Percentiles rank a stretch among this genome's conserved stretches.
These are phyloP conservation scores for Dynastes hyllus DNA, from an alignment of 2,888 invertebrate species.

Conservation along the genomic window DNA sequence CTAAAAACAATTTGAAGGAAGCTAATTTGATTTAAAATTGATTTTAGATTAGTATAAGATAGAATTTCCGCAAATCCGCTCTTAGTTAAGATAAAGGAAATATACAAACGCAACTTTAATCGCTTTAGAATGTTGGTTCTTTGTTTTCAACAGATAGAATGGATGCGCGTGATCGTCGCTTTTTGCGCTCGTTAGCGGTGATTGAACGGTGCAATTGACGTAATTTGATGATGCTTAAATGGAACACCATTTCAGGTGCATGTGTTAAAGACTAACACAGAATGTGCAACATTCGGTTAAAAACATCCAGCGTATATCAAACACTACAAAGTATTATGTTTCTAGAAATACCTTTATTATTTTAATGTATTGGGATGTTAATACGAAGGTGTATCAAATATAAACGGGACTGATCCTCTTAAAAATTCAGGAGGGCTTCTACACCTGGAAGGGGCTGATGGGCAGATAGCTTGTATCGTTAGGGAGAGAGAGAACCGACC, in stretches of 20 bases:
- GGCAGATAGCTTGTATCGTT: too few species aligned
- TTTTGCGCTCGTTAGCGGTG: not conserved
- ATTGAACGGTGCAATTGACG: slow-evolving; percentile 9
- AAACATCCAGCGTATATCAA: too few species aligned
- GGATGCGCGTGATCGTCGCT: not conserved
- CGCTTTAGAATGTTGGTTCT: slow-evolving; percentile 16
- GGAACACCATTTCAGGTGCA: not conserved
- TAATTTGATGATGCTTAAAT: not conserved
- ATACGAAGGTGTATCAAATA: too few species aligned
- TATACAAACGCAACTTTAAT: slow-evolving; percentile 34
- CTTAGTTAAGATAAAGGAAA: slow-evolving; percentile 28
- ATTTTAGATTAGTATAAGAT: slow-evolving; percentile 20
- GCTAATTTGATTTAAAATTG: slow-evolving; percentile 35
- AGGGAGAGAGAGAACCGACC: too few species aligned
- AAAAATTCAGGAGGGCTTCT: too few species aligned
- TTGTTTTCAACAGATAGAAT: not conserved
- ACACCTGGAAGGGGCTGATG: too few species aligned
- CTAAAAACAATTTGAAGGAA: slow-evolving; percentile 23
- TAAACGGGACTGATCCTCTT: too few species aligned
- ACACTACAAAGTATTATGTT: too few species aligned
- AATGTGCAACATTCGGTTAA: too few species aligned
- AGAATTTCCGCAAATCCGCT: slow-evolving; percentile 24
- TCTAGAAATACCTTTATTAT: too few species aligned
- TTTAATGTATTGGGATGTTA: too few species aligned
- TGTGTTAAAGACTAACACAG: too few species aligned